phyloP scores from a whole-genome alignment of 2,797 vertebrate species.

The Myotis findleyi region DNA sequence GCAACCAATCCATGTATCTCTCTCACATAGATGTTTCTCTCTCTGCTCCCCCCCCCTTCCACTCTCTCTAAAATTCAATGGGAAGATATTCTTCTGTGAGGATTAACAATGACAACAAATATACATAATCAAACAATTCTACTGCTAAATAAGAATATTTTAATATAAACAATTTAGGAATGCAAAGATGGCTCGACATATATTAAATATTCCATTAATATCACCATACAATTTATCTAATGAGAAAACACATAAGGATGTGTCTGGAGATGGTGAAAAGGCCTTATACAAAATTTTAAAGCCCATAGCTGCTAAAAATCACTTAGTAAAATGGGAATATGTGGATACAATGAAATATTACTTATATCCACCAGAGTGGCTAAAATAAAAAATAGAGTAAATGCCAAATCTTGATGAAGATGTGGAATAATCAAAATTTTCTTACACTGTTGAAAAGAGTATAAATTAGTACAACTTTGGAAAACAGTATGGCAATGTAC shows the following conservation, averaged over 20 bases:
- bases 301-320: neutral
- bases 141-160: slow-evolving; percentile 7
- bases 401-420: neutral
- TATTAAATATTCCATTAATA: neutral
- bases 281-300: neutral
- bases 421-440: neutral
- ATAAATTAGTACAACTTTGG: neutral
- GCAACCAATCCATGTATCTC: too few species aligned
- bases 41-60: too few species aligned
- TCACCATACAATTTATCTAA: neutral
- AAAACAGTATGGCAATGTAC: neutral
- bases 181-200: neutral
- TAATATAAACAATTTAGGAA: slow-evolving; percentile 1
- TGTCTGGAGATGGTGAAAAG: neutral
- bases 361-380: neutral
- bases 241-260: neutral
- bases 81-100: too few species aligned
- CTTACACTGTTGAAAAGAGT: neutral
- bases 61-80: too few species aligned
- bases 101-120: neutral
- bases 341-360: neutral
- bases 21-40: too few species aligned
- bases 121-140: slow-evolving; percentile 22
- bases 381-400: neutral
- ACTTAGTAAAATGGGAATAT: neutral